Evolutionary conservation across 2,797 vertebrate species (phyloP).

Genomic region (Falco biarmicus): DNA sequence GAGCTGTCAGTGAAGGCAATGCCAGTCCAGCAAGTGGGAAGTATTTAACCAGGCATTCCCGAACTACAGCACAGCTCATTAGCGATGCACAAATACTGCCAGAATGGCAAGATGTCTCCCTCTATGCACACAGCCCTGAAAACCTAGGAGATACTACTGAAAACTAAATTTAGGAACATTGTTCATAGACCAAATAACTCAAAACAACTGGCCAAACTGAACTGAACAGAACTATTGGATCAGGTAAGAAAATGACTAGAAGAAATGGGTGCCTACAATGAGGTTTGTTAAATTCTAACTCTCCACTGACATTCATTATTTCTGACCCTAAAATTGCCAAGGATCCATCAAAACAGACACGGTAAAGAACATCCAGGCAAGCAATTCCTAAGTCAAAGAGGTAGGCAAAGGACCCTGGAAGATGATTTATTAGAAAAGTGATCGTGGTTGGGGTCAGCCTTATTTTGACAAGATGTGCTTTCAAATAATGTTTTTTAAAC

Average conservation of each 20-base stretch:
- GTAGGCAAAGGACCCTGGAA: neutral
- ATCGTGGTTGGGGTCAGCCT: neutral
- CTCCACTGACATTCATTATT: neutral
- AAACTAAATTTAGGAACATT: neutral
- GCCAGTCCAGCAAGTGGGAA: neutral
- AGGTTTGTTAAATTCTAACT: neutral
- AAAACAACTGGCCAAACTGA: neutral
- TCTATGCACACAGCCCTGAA: neutral
- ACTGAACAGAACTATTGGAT: neutral
- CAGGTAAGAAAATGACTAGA: neutral
- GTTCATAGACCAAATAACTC: neutral
- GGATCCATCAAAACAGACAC: neutral
- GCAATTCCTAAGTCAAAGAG: neutral
- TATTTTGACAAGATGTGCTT: neutral
- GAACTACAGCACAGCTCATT: neutral
- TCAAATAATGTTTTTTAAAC: constrained; percentile 35
- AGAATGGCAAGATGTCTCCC: neutral
- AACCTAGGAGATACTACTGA: neutral
- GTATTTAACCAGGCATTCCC: neutral
- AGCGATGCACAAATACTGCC: neutral
- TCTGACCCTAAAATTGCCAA: neutral
- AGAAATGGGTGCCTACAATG: neutral
- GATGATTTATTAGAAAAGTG: neutral
- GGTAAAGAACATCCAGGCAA: neutral
- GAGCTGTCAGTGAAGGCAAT: neutral